A percentile compares a stretch with the other conserved stretches of the same genome.
Conservation (phyloP, 2,888 invertebrate genomes). For the Troilus luridus region DNA sequence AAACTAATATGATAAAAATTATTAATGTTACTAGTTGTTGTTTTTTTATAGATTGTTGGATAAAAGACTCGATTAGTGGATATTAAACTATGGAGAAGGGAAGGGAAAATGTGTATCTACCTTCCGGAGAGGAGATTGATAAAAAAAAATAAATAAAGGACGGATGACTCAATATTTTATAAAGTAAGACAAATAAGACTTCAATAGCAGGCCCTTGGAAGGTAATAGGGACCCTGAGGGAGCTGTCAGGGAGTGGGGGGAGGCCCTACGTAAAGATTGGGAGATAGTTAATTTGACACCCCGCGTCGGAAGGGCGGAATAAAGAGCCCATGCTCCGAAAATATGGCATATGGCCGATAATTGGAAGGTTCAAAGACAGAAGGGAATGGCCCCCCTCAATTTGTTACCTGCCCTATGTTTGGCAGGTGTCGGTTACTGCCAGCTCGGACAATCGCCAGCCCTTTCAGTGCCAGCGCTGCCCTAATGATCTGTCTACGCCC, state of each 20-base stretch:
- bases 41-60: background rate
- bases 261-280: constrained; percentile 40
- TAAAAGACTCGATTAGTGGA: background rate
- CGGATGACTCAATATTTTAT: constrained; percentile 38
- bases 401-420: constrained; percentile 45
- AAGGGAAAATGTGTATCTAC: background rate
- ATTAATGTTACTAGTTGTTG: no score
- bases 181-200: constrained; percentile 38
- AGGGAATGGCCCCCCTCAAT: background rate
- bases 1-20: no score
- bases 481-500: constrained; percentile 1
- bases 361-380: constrained; percentile 40
- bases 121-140: background rate
- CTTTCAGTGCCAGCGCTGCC: background rate
- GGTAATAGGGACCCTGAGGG: background rate
- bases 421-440: constrained; percentile 6
- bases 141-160: constrained; percentile 4
- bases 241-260: background rate
- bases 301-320: constrained; percentile 9
- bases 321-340: background rate
- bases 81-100: background rate
- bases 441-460: background rate
- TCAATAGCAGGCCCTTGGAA: constrained; percentile 3
- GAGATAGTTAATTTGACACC: constrained; percentile 43
- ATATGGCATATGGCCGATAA: constrained; percentile 44